Conservation (phyloP, 2,888 invertebrate genomes). For the Pteria penguin region DNA sequence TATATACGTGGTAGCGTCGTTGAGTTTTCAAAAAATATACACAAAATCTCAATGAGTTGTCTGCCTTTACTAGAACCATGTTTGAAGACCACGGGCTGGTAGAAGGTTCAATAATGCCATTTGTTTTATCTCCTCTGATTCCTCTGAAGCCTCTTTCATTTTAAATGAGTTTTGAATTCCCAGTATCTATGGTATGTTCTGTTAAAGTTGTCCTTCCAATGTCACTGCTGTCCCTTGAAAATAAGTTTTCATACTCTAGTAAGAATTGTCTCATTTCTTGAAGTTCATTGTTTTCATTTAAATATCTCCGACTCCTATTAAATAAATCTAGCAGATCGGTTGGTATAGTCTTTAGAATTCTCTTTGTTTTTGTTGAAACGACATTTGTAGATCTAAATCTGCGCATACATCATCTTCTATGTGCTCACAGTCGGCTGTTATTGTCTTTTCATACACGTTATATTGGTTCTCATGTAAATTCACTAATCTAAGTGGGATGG, state of each 20-base stretch:
- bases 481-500: neutral
- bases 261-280: slow-evolving; percentile 15
- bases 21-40: slow-evolving; percentile 40
- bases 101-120: slow-evolving; percentile 42
- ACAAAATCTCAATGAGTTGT: slow-evolving; percentile 38
- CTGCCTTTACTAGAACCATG: slow-evolving; percentile 39
- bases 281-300: neutral
- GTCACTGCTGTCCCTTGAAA: slow-evolving; percentile 32
- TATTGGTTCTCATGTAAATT: neutral
- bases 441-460: neutral
- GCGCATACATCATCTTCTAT: neutral
- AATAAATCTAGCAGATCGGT: slow-evolving; percentile 5
- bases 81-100: slow-evolving; percentile 35
- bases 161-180: slow-evolving; percentile 24
- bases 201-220: slow-evolving; percentile 27
- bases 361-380: neutral
- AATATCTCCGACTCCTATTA: neutral
- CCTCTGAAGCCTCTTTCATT: slow-evolving; percentile 37
- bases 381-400: neutral
- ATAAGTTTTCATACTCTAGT: slow-evolving; percentile 24
- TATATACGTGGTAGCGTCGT: slow-evolving; percentile 42
- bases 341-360: neutral
- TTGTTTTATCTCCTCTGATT: slow-evolving; percentile 34
- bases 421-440: neutral
- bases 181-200: slow-evolving; percentile 38